Percentiles rank a stretch among this genome's conserved stretches.
Conservation (phyloP, 1,140 invertebrate genomes). For the Brachionus plicatilis region DNA sequence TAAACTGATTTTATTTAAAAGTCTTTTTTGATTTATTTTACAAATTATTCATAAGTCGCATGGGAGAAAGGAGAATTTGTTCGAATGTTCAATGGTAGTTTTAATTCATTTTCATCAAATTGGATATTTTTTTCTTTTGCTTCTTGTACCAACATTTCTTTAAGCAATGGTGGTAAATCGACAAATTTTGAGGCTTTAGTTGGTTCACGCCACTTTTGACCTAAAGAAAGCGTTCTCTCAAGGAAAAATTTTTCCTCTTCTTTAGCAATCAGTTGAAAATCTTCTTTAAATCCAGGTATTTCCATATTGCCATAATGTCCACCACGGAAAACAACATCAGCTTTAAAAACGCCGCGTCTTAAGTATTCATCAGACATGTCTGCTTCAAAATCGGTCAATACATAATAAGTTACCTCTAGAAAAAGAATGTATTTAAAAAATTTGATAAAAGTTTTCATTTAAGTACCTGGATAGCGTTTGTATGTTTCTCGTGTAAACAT, state of each 20-base stretch:
- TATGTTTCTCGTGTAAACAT: conserved; percentile 14
- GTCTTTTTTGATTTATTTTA: conserved; percentile 3
- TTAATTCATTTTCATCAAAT: not conserved
- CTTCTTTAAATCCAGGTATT: conserved; percentile 39
- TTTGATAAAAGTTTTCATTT: not conserved
- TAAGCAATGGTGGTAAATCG: conserved; percentile 22
- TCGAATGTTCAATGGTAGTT: not conserved
- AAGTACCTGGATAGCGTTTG: conserved; percentile 32
- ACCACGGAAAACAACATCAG: conserved; percentile 27
- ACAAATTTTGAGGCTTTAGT: conserved; percentile 5
- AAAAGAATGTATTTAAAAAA: not conserved
- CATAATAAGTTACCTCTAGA: conserved; percentile 31
- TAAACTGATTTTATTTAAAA: not conserved
- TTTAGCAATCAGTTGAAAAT: conserved; percentile 19
- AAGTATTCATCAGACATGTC: conserved; percentile 38
- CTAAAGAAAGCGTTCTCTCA: not conserved
- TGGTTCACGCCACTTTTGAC: conserved; percentile 33
- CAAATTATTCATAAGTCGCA: not conserved
- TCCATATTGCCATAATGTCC: conserved; percentile 12
- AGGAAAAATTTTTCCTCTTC: conserved; percentile 24
- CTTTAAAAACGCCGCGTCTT: conserved; percentile 16
- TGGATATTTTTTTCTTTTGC: conserved; percentile 25
- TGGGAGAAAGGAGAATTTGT: not conserved
- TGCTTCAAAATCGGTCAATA: conserved; percentile 15
- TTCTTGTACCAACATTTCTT: conserved; percentile 29